These are phyloP conservation scores for Pelvicachromis taeniatus DNA, from an alignment of 2,113 vertebrate species.

Conservation along the genomic window DNA sequence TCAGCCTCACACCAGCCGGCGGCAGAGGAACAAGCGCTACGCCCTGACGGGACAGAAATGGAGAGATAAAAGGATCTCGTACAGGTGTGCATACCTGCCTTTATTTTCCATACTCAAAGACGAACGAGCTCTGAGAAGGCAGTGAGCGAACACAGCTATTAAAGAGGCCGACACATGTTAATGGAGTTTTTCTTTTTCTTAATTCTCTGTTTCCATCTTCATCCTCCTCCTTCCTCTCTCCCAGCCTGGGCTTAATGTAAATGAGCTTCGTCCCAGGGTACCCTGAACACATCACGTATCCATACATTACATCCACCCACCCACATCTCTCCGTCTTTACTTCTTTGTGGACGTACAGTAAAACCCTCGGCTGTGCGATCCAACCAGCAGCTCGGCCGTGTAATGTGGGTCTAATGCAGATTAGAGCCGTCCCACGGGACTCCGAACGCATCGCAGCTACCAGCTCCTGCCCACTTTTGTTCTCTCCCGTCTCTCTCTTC, in stretches of 20 bases:
- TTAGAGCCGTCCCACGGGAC: conserved; percentile 17
- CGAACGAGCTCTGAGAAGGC: not conserved
- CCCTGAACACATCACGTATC: conserved; percentile 18
- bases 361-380: not conserved
- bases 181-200: not conserved
- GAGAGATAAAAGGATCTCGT: conserved; percentile 95
- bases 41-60: conserved; percentile 96
- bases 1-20: conserved; percentile 83
- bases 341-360: not conserved
- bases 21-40: conserved; percentile 92
- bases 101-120: not conserved
- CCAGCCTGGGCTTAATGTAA: not conserved
- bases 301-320: not conserved
- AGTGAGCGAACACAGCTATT: not conserved
- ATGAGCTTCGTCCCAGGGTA: conserved; percentile 4
- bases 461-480: not conserved
- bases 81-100: conserved; percentile 77
- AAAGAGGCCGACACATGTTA: not conserved
- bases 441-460: not conserved
- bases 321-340: not conserved
- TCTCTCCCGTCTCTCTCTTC: not conserved
- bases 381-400: not conserved
- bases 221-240: not conserved
- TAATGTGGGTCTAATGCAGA: conserved; percentile 32
- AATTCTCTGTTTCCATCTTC: not conserved